A percentile compares a stretch with the other conserved stretches of the same genome.
Conservation (phyloP, 2,797 vertebrate species). For the Tapera naevia region DNA sequence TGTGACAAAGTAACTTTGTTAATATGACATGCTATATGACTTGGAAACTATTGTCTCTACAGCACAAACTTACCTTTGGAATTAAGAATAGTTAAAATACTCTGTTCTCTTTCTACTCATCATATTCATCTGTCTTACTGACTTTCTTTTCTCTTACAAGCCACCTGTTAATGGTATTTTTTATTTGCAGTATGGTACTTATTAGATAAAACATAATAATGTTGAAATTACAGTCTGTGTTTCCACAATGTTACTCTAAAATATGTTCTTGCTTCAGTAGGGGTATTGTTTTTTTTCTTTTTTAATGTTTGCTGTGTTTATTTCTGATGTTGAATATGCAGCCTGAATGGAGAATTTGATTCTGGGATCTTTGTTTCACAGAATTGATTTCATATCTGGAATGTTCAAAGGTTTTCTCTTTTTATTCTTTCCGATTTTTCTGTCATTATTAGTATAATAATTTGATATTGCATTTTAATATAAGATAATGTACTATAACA, state of each 20-base stretch:
- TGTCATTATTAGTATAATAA: background rate
- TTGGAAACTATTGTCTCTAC: background rate
- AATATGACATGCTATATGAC: background rate
- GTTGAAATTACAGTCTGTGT: background rate
- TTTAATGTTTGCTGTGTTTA: background rate
- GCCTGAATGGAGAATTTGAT: background rate
- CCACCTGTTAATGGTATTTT: background rate
- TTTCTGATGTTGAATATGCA: background rate
- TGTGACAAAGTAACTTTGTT: background rate
- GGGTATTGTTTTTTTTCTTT: background rate
- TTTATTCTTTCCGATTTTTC: background rate
- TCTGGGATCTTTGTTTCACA: background rate
- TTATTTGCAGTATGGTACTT: background rate
- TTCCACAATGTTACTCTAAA: background rate
- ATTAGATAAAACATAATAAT: background rate
- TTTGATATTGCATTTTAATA: background rate
- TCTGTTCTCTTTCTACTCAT: background rate
- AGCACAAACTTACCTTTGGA: background rate
- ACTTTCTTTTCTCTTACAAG: background rate
- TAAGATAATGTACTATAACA: too few relatives aligned
- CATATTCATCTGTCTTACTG: fast-evolving
- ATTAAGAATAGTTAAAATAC: background rate
- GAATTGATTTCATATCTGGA: background rate
- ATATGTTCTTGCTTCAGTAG: background rate
- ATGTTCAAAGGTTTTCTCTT: background rate